Conservation (phyloP, 1,140 invertebrate genomes). For the Oryzaephilus surinamensis region DNA sequence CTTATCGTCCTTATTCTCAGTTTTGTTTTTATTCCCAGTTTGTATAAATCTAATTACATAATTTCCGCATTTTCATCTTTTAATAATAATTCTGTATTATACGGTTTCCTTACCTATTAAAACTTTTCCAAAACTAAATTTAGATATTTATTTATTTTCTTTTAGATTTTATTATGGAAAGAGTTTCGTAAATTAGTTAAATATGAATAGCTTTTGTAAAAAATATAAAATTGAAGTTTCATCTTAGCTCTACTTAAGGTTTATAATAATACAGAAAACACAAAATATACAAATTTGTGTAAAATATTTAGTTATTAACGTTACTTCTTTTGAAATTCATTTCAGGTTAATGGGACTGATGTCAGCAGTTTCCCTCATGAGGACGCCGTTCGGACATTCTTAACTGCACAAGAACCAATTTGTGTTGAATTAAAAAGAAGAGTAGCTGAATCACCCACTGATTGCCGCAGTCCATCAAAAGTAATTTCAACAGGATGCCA, state of each 20-base stretch:
- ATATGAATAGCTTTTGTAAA: no score
- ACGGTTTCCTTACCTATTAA: no score
- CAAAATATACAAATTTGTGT: background rate
- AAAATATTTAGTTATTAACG: background rate
- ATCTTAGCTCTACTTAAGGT: background rate
- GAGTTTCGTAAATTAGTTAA: no score
- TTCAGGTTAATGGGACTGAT: slow-evolving; percentile 62
- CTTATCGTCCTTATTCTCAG: no score
- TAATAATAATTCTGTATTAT: no score
- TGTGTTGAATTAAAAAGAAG: slow-evolving; percentile 58
- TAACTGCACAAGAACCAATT: slow-evolving; percentile 58
- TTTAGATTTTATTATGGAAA: no score
- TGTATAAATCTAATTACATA: no score
- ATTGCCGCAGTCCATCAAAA: slow-evolving; percentile 20
- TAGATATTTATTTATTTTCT: no score
- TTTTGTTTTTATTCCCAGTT: no score
- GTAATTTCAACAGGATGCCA: slow-evolving; percentile 41
- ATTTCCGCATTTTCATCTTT: no score
- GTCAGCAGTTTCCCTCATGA: slow-evolving; percentile 56
- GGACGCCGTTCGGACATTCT: slow-evolving; percentile 60
- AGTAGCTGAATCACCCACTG: slow-evolving; percentile 24
- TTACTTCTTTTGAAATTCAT: slow-evolving; percentile 8
- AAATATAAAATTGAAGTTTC: background rate
- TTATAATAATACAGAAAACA: background rate
- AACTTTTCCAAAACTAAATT: no score